Conservation (phyloP, 2,113 vertebrate genomes). For the Cygnus atratus region DNA sequence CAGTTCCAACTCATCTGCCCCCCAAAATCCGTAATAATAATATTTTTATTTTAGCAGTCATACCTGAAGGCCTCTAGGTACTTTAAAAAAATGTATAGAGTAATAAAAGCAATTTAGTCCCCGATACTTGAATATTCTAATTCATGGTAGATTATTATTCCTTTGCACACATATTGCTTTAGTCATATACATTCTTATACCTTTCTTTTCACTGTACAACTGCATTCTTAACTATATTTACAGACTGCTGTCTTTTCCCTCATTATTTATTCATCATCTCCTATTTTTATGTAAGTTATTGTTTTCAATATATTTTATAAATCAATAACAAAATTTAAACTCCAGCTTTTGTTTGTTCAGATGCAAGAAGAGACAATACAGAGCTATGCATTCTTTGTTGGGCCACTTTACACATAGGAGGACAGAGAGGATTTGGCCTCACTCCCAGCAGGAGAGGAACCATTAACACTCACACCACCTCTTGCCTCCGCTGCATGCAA, state of each 20-base stretch:
- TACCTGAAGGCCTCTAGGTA: constrained; percentile 53
- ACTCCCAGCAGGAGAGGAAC: neutral
- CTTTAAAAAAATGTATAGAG: constrained; percentile 53
- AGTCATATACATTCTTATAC: constrained; percentile 62
- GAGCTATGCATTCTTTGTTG: neutral
- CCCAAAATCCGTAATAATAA: constrained; percentile 60
- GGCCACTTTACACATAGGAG: neutral
- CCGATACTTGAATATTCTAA: constrained; percentile 36
- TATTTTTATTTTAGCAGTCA: constrained; percentile 54
- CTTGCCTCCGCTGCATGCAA: neutral
- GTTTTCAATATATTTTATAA: neutral
- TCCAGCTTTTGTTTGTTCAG: neutral
- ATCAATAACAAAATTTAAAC: neutral
- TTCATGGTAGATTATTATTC: constrained; percentile 52
- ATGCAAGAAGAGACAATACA: neutral
- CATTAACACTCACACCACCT: neutral
- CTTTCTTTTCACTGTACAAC: constrained; percentile 24
- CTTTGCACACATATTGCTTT: constrained; percentile 57
- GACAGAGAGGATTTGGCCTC: neutral
- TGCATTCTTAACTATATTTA: constrained; percentile 53
- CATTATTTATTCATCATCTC: constrained; percentile 58
- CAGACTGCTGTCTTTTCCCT: constrained; percentile 40
- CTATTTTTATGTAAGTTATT: constrained; percentile 13
- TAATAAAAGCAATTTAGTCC: constrained; percentile 65
- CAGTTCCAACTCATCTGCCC: constrained; percentile 38